Evolutionary conservation across 2,797 vertebrate species (phyloP).

Genomic region (Clamator glandarius): DNA sequence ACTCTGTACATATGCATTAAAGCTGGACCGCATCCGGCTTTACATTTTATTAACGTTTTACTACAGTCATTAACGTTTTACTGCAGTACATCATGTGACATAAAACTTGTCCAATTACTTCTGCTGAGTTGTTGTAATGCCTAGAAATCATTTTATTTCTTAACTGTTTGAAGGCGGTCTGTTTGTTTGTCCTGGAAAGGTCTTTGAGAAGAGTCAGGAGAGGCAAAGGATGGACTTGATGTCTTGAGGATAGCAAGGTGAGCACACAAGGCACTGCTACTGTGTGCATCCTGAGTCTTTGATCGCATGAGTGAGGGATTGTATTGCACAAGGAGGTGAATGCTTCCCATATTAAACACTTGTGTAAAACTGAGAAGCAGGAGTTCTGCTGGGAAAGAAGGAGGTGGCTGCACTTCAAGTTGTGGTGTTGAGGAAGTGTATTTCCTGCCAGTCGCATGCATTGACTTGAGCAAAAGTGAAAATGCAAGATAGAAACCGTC

Average conservation of each 20-base stretch:
- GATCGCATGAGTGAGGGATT: neutral
- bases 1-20: accelerated
- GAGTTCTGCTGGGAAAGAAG: neutral
- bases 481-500: neutral
- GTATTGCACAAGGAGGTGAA: neutral
- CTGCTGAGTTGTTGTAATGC: neutral
- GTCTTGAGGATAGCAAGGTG: neutral
- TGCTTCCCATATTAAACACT: neutral
- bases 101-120: neutral
- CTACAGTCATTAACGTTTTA: neutral
- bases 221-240: neutral
- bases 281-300: neutral
- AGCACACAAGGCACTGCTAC: neutral
- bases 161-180: neutral
- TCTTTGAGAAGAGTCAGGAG: neutral
- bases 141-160: neutral
- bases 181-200: neutral
- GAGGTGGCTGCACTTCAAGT: neutral
- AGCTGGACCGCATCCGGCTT: neutral
- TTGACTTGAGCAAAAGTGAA: neutral
- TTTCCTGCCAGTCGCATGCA: neutral
- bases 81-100: neutral
- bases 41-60: no score
- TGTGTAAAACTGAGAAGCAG: neutral
- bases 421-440: neutral